Percentiles rank a stretch among this genome's conserved stretches.
These are phyloP conservation scores for Ericerus pela DNA, from an alignment of 1,140 invertebrate species.

Conservation along the genomic window DNA sequence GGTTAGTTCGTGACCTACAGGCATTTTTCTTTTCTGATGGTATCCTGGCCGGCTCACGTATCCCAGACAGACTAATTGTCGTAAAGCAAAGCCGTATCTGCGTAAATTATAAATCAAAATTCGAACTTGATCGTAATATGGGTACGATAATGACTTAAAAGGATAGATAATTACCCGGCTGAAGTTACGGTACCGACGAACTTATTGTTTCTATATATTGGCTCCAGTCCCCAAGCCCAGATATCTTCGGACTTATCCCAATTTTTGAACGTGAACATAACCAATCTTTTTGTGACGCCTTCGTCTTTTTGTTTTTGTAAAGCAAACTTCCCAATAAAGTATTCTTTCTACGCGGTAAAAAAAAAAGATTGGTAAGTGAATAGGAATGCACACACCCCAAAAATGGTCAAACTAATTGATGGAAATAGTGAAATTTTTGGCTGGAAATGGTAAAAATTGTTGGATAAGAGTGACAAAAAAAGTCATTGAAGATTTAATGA, in stretches of 20 bases:
- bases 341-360: conserved; percentile 43
- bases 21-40: conserved; percentile 18
- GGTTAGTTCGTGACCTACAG: conserved; percentile 25
- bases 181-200: conserved; percentile 62
- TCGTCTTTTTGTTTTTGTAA: conserved; percentile 49
- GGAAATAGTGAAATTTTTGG: too few species aligned
- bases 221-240: conserved; percentile 70
- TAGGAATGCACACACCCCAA: background rate
- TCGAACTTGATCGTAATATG: background rate
- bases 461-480: too few species aligned
- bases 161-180: conserved; percentile 40
- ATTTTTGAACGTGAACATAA: conserved; percentile 56
- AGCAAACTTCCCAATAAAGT: conserved; percentile 60
- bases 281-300: conserved; percentile 50
- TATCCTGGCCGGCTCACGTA: conserved; percentile 38
- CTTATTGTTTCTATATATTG: conserved; percentile 50
- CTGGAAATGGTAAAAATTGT: too few species aligned
- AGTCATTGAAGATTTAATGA: too few species aligned
- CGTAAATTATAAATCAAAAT: conserved; percentile 20
- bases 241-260: conserved; percentile 55
- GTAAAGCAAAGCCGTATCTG: conserved; percentile 47
- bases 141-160: background rate
- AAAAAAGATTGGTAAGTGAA: conserved; percentile 7
- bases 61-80: conserved; percentile 47
- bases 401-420: too few species aligned